Conservation (phyloP, 2,113 vertebrate genomes). For the Pterocles gutturalis region DNA sequence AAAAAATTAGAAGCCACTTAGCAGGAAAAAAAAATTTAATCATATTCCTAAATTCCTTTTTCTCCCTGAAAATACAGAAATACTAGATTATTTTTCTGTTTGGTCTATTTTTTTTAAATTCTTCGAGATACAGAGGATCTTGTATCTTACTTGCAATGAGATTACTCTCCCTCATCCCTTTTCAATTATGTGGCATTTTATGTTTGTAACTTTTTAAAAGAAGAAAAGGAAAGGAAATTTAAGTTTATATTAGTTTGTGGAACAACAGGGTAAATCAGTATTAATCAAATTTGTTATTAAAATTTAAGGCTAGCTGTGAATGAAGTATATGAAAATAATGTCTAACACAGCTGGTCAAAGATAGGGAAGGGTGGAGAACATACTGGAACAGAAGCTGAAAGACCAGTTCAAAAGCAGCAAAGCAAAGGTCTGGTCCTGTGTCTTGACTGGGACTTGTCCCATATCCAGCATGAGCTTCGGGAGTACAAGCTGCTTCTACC, state of each 20-base stretch:
- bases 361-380: not conserved
- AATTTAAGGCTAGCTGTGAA: not conserved
- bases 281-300: not conserved
- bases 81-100: accelerated
- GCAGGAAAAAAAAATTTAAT: not conserved
- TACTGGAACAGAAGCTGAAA: not conserved
- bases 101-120: not conserved
- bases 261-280: not conserved
- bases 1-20: not conserved
- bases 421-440: not conserved
- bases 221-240: not conserved
- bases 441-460: not conserved
- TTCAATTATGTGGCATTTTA: not conserved
- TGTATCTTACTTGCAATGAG: not conserved
- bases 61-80: not conserved
- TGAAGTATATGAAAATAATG: not conserved
- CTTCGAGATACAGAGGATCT: not conserved
- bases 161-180: not conserved
- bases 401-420: not conserved
- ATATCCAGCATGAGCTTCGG: not conserved
- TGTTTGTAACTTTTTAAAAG: not conserved
- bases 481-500: not conserved
- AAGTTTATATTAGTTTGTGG: not conserved
- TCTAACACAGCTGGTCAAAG: not conserved
- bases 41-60: not conserved